Percentiles rank a stretch among this genome's conserved stretches.
These are phyloP conservation scores for Cyaniris semiargus DNA, from an alignment of 2,888 invertebrate species.

Conservation along the genomic window DNA sequence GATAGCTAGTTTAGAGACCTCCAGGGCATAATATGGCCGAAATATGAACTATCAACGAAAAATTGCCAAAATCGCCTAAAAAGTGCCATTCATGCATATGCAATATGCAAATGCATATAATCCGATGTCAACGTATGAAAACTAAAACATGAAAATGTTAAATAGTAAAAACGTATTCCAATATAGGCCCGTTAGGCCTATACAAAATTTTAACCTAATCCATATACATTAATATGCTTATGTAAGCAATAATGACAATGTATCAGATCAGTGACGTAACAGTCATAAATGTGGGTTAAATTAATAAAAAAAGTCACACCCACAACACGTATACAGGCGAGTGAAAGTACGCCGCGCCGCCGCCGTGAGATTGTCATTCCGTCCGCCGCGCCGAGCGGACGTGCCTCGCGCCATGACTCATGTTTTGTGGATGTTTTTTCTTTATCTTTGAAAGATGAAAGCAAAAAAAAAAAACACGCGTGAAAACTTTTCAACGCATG, in stretches of 20 bases:
- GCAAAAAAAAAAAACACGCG: no score
- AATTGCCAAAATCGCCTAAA: no score
- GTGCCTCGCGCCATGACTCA: slow-evolving; percentile 36
- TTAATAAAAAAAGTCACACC: slow-evolving; percentile 70
- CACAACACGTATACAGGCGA: slow-evolving; percentile 51
- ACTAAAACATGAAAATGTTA: not conserved
- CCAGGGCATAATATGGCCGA: no score
- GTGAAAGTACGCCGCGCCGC: slow-evolving; percentile 56
- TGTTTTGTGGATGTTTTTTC: not conserved
- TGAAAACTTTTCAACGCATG: no score
- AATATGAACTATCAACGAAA: no score
- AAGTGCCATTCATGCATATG: no score
- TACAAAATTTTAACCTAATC: slow-evolving; percentile 27
- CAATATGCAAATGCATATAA: no score
- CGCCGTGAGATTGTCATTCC: slow-evolving; percentile 48
- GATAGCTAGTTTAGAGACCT: no score
- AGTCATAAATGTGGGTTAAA: slow-evolving; percentile 71
- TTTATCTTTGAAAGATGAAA: no score
- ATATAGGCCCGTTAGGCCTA: not conserved
- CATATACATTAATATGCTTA: slow-evolving; percentile 31
- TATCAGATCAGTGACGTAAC: slow-evolving; percentile 67
- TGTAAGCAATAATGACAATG: slow-evolving; percentile 50
- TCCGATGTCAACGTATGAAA: not conserved
- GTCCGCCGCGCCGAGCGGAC: slow-evolving; percentile 48
- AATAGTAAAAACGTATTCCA: not conserved